Evolutionary conservation across 92 coral and sea anemone genomes (phyloP).

Genomic region (Palythoa heliodiscus): DNA sequence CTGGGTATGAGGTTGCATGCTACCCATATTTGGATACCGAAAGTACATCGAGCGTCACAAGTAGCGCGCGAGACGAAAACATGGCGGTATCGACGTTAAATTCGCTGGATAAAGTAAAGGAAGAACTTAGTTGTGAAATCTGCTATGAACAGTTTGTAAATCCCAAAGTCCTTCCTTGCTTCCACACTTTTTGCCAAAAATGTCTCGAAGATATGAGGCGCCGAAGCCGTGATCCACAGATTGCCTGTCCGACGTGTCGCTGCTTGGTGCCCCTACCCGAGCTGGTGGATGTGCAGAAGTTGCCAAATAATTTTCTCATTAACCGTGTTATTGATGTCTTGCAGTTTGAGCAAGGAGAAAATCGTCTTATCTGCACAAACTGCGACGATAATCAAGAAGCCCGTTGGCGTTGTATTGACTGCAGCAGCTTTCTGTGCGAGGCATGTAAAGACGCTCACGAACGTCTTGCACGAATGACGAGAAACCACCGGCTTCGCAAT

Average conservation of each 20-base stretch:
- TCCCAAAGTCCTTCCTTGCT: conserved; percentile 45
- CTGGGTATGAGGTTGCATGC: too few relatives aligned
- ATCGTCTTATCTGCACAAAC: conserved; percentile 26
- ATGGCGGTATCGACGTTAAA: neutral
- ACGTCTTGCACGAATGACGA: conserved; percentile 23
- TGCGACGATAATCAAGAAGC: conserved; percentile 42
- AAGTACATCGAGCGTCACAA: neutral
- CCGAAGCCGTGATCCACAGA: conserved; percentile 11
- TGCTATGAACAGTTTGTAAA: conserved; percentile 33
- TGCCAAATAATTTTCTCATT: conserved; percentile 56
- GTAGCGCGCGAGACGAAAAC: neutral
- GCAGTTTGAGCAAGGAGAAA: conserved; percentile 18
- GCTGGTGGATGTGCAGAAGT: conserved; percentile 32
- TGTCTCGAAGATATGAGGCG: conserved; percentile 34
- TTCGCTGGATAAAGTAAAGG: conserved; percentile 41
- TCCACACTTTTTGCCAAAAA: conserved; percentile 41
- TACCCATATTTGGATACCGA: conserved; percentile 51
- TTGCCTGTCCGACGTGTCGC: conserved; percentile 55
- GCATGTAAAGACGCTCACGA: conserved; percentile 48
- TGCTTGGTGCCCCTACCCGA: conserved; percentile 23
- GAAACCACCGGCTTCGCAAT: conserved; percentile 30
- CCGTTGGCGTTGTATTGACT: conserved; percentile 43
- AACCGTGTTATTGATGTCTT: conserved; percentile 51
- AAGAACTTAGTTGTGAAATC: conserved; percentile 46
- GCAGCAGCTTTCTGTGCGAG: conserved; percentile 40